Evolutionary conservation across 2,888 invertebrate species (phyloP).

Genomic region (Calephelis perditalis): DNA sequence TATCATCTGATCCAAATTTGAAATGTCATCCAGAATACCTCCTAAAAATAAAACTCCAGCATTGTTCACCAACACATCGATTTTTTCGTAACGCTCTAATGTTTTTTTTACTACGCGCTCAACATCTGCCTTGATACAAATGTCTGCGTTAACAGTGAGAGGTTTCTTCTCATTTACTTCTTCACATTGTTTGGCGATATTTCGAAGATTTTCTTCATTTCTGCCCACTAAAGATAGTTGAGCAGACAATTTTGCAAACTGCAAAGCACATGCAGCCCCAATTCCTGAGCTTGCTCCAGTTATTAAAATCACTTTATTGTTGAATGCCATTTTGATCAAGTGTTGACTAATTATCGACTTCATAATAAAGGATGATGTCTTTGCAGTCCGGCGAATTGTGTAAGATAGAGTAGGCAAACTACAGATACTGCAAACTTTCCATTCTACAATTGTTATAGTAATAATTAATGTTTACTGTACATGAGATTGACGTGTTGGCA

Average conservation of each 20-base stretch:
- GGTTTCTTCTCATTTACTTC: slow-evolving; percentile 42
- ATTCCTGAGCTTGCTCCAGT: slow-evolving; percentile 65
- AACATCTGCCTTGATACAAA: slow-evolving; percentile 46
- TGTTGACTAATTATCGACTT: slow-evolving; percentile 30
- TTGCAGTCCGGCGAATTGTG: slow-evolving; percentile 18
- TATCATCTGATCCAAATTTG: slow-evolving; percentile 47
- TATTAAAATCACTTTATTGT: slow-evolving; percentile 44
- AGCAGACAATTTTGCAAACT: slow-evolving; percentile 50
- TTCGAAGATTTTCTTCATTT: slow-evolving; percentile 47
- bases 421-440: slow-evolving; percentile 40
- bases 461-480: too few relatives aligned
- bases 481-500: too few relatives aligned
- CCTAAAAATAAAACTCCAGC: slow-evolving; percentile 47
- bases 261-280: slow-evolving; percentile 51
- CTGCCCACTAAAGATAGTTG: slow-evolving; percentile 49
- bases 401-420: slow-evolving; percentile 19
- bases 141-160: slow-evolving; percentile 48
- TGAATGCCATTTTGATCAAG: slow-evolving; percentile 53
- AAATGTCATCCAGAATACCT: slow-evolving; percentile 38
- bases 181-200: slow-evolving; percentile 46
- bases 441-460: slow-evolving; percentile 31
- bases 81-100: slow-evolving; percentile 41
- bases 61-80: slow-evolving; percentile 57
- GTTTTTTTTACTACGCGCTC: slow-evolving; percentile 47
- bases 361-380: slow-evolving; percentile 18